A percentile compares a stretch with the other conserved stretches of the same genome.
Evolutionary conservation across 2,888 invertebrate genomes (phyloP).

Genomic region (Cephus spinipes): DNA sequence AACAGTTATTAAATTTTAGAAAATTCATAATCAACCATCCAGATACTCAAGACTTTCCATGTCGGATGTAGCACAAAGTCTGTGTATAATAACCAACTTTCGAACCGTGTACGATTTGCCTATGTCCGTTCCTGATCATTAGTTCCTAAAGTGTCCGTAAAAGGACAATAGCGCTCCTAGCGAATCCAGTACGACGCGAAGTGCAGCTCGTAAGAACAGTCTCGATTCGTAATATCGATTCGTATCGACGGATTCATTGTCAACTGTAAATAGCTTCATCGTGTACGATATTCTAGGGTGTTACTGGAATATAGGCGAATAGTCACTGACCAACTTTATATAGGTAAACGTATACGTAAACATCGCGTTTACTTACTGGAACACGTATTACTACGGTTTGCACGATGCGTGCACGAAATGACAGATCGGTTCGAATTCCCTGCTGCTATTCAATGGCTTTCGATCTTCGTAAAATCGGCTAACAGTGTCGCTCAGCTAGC

Average conservation of each 20-base stretch:
- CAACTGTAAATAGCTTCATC: background rate
- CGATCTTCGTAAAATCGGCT: background rate
- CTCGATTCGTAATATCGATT: background rate
- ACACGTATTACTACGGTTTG: background rate
- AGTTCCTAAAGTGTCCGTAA: background rate
- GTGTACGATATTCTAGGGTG: background rate
- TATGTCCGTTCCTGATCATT: background rate
- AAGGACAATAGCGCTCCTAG: background rate
- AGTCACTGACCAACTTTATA: background rate
- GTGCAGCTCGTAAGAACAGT: background rate
- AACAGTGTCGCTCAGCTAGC: background rate
- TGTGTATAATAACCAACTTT: background rate
- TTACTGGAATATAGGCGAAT: background rate
- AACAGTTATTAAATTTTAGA: background rate
- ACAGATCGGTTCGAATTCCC: background rate
- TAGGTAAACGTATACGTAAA: background rate
- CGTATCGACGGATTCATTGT: background rate
- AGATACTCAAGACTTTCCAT: background rate
- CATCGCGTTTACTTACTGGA: background rate
- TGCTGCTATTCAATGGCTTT: background rate
- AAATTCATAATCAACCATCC: background rate
- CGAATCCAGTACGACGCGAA: background rate
- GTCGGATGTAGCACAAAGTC: background rate
- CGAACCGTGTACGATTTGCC: background rate
- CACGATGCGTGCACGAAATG: background rate